Evolutionary conservation across 2,797 vertebrate genomes (phyloP), one percentile per base, ranked within the genome.

Genomic region (Clarias laeviceps): DNA sequence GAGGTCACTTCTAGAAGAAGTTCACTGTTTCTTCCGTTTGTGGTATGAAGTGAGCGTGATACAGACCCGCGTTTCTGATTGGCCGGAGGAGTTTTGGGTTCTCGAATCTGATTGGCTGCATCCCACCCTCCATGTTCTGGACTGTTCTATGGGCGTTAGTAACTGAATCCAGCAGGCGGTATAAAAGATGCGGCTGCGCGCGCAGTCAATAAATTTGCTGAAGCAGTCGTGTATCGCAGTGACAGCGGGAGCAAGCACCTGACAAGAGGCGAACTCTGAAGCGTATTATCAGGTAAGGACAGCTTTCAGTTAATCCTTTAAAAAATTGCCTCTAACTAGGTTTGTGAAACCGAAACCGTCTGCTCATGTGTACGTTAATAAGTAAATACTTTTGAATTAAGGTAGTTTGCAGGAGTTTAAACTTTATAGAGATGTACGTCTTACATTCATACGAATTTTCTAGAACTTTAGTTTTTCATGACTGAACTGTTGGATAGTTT

Each of bases 111-210:
- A 86, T 86, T 86, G 84, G 70, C 45, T 27, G 68, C 32, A 15
- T 40, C 34, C 24, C 56, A 2, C 27, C 0, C 37, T 56, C 2
- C 29, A 56, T 18, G 70, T 86, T 82, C 84, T 85, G 29, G 84
- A 85, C 61, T n/a, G 1, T 85, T 85, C 84, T 45, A 72, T 56
- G 84, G 40, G 70, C 66, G 84, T 66, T 7, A 66, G 24, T 59
- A 68, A 9, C 24, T 70, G 34, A 73, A 40, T 72, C 17, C 22
- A 9, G 37, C 32, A 69, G 76, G 27, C 78, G 32, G 7, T 72
- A 59, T 82, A 70, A 40, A 61, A 64, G 37, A 74, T 37, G 22
- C 29, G 45, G n/a, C 20, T 45, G 34, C 22, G 45, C 68, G 57
- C 24, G 6, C 24, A 32, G 3, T 1, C n/a, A 20, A 0, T 50